Evolutionary conservation across 2,888 invertebrate species (phyloP), one percentile per base, ranked within the genome.

Genomic region (Eurytoma californica): DNA sequence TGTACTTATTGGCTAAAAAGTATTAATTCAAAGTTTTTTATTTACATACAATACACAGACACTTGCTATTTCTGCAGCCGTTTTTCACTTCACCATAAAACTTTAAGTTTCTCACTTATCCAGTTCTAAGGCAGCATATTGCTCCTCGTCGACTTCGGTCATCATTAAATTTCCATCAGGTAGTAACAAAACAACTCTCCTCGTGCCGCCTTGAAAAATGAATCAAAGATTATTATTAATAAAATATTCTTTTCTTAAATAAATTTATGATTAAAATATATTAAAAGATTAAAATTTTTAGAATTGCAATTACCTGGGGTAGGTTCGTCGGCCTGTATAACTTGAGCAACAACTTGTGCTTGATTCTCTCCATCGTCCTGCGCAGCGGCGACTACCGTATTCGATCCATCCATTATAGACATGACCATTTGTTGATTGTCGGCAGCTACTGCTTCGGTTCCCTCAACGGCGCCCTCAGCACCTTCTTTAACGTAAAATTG

Each of bases 141-240:
- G 96, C 86, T 96, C 96, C 85, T 95, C 96, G 85, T 96, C 95
- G 81, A 97, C 94, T 90, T 96, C 96, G 7, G 96, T 96, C 93
- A 96, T 95, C 92, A 96, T 96, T 80, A 96, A 92, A 86, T 95
- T 95, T 82, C 96, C 96, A 88, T 96, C 96, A 12, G 96, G 96
- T 84, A 96, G 91, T 86, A 96, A 91, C n/a, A 96, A 92, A 9
- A 96, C 95, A 24, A 96, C 96, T 88, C 95, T 93, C 85, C 96
- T 92, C 24, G 95, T 96, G 77, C 96, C 96, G 88, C 95, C 96
- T 96, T 18, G 84, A 84, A n/a, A 20, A 77, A 68, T 72, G 47
- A 80, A 58, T 13, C 9, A 49, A 28, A 58, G 61, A 67, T 13
- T 24, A 24, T 14, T 39, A 47, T 49, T 24, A 55, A 28, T 51